Percentiles rank a stretch among this genome's conserved stretches.
Conservation (phyloP, 92 coral and sea anemone genomes). For the Galaxea fascicularis region DNA sequence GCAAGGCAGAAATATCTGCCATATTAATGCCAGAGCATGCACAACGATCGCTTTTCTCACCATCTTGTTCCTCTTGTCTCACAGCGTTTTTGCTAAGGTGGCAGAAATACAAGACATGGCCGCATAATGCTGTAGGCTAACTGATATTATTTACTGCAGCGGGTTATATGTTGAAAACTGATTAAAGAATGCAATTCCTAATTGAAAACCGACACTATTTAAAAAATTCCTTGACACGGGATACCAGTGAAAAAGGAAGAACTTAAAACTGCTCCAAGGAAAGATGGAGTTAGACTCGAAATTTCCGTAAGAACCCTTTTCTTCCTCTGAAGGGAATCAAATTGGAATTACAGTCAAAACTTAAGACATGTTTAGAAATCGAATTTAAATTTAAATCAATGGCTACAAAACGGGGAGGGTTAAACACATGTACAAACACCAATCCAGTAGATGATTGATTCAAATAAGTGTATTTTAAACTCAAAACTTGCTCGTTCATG, state of each 20-base stretch:
- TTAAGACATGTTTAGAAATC: background rate
- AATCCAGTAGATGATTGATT: background rate
- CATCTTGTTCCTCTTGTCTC: background rate
- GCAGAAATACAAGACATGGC: background rate
- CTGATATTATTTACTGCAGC: background rate
- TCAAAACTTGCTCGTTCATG: background rate
- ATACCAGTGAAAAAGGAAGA: background rate
- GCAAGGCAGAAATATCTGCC: constrained; percentile 9
- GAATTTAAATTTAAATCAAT: background rate
- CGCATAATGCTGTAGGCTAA: background rate
- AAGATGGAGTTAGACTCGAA: too few relatives aligned
- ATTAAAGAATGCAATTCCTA: background rate
- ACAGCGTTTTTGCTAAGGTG: constrained; percentile 1
- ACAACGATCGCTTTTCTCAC: background rate
- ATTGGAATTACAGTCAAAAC: background rate
- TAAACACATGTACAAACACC: too few relatives aligned
- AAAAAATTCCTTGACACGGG: background rate
- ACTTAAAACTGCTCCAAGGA: too few relatives aligned
- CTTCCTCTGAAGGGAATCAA: background rate
- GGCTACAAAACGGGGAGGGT: background rate
- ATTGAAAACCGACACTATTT: background rate
- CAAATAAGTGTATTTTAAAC: constrained; percentile 8
- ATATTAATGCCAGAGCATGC: background rate
- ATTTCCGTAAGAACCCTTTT: background rate
- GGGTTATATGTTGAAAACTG: background rate